Conservation (phyloP, 2,888 invertebrate genomes). For the Trichopria drosophilae region DNA sequence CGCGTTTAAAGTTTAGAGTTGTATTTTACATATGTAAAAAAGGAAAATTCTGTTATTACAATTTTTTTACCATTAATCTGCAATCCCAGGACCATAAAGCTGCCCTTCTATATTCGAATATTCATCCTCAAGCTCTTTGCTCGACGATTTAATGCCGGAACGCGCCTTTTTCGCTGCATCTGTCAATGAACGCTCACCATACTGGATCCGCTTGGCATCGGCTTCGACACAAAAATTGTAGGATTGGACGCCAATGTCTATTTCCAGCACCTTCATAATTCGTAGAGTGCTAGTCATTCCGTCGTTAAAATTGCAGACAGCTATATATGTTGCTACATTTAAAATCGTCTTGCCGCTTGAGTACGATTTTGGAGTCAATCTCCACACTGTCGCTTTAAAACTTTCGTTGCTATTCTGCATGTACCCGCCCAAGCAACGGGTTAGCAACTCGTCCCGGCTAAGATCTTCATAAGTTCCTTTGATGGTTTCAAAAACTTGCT, state of each 20-base stretch:
- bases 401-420: too few relatives aligned
- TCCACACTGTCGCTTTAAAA: too few relatives aligned
- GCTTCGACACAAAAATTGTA: slow-evolving; percentile 10
- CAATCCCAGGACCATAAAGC: too few relatives aligned
- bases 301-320: slow-evolving; percentile 10
- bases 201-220: slow-evolving; percentile 3
- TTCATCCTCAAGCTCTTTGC: slow-evolving; percentile 5
- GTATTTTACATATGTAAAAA: slow-evolving; percentile 15
- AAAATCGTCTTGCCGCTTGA: too few relatives aligned
- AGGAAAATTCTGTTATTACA: slow-evolving; percentile 7
- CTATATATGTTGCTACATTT: too few relatives aligned
- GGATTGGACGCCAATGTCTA: slow-evolving; percentile 10
- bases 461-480: not conserved
- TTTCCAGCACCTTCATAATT: too few relatives aligned
- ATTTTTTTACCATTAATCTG: slow-evolving; percentile 8
- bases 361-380: too few relatives aligned
- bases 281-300: not conserved
- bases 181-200: slow-evolving; percentile 2
- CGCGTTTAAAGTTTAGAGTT: too few relatives aligned
- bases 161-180: too few relatives aligned
- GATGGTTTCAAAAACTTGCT: not conserved
- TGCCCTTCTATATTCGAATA: too few relatives aligned
- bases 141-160: not conserved
- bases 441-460: not conserved
- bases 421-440: not conserved